A percentile compares a stretch with the other conserved stretches of the same genome.
Evolutionary conservation across 2,113 vertebrate genomes (phyloP).

Genomic region (Neolamprologus sp.): DNA sequence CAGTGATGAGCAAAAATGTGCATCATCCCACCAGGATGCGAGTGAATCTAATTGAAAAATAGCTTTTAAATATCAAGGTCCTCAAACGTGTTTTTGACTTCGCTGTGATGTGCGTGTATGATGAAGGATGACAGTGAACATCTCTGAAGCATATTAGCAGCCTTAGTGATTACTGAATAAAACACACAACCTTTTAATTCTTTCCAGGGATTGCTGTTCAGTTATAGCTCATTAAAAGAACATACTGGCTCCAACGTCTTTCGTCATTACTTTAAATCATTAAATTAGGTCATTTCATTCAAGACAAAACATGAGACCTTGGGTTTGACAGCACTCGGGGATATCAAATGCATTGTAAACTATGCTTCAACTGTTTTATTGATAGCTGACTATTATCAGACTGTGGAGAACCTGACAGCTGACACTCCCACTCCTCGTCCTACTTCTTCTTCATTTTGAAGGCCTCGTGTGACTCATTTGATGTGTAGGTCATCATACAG

Average conservation of each 20-base stretch:
- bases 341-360: background rate
- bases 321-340: background rate
- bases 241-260: background rate
- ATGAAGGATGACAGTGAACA: background rate
- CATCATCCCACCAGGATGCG: background rate
- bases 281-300: constrained; percentile 38
- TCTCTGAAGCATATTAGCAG: background rate
- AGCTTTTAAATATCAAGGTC: background rate
- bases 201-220: constrained; percentile 43
- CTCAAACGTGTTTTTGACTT: background rate
- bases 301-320: constrained; percentile 23
- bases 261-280: constrained; percentile 38
- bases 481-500: background rate
- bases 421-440: background rate
- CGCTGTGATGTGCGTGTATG: background rate
- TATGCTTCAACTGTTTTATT: background rate
- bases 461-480: background rate
- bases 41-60: background rate
- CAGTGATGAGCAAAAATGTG: background rate
- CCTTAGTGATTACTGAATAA: constrained; percentile 43
- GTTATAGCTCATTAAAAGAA: constrained; percentile 42
- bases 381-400: background rate
- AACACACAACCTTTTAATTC: constrained; percentile 48
- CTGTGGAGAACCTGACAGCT: background rate
- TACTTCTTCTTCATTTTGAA: background rate